phyloP scores from a whole-genome alignment of 2,888 invertebrate genomes.

The Thymelicus acteon region DNA sequence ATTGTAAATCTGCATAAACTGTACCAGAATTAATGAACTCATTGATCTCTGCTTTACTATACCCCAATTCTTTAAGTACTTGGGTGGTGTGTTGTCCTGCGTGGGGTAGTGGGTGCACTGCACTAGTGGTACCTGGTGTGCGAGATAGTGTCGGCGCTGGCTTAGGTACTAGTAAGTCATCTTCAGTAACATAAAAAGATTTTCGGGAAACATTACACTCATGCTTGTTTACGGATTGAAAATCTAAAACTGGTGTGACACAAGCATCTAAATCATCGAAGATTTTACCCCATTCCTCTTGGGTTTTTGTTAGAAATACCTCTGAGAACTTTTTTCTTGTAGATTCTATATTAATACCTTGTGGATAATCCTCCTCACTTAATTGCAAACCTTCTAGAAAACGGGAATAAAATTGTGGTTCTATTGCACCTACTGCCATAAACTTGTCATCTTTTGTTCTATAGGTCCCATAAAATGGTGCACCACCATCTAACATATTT shows the following conservation, averaged over 20 bases:
- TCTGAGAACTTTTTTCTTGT: constrained; percentile 83
- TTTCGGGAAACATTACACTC: constrained; percentile 88
- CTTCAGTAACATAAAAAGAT: constrained; percentile 82
- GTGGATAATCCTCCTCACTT: constrained; percentile 84
- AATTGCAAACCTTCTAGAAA: constrained; percentile 90
- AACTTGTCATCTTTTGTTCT: constrained; percentile 96
- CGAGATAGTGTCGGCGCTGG: constrained; percentile 92
- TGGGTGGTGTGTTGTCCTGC: constrained; percentile 89
- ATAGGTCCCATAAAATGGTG: constrained; percentile 95
- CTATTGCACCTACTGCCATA: constrained; percentile 97
- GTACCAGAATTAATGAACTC: constrained; percentile 69
- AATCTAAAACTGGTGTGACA: constrained; percentile 94
- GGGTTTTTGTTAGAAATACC: constrained; percentile 91
- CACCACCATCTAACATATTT: constrained; percentile 94
- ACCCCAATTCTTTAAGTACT: constrained; percentile 88
- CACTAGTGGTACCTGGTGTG: constrained; percentile 87
- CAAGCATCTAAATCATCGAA: constrained; percentile 95
- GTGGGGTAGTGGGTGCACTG: constrained; percentile 64
- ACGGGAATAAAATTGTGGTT: constrained; percentile 94
- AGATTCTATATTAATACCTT: constrained; percentile 85
- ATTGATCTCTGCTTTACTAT: constrained; percentile 82
- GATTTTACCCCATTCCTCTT: constrained; percentile 93
- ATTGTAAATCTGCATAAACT: constrained; percentile 61
- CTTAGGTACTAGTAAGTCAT: constrained; percentile 84
- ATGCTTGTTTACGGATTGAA: constrained; percentile 88